phyloP scores from a whole-genome alignment of 2,888 invertebrate species.

The Pheosia gnoma region DNA sequence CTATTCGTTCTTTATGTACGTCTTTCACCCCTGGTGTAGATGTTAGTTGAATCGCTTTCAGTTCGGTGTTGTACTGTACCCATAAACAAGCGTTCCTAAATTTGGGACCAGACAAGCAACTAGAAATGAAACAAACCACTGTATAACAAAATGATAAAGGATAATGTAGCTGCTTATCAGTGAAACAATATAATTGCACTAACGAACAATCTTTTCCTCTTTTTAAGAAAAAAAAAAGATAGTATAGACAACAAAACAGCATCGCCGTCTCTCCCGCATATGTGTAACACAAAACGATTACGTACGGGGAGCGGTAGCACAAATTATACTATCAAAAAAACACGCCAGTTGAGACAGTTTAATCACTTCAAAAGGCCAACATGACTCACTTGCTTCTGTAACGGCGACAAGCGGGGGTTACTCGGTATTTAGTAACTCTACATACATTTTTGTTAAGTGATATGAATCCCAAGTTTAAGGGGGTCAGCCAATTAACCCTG shows the following conservation, averaged over 20 bases:
- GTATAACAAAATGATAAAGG: not conserved
- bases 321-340: constrained; percentile 35
- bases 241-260: not conserved
- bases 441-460: not conserved
- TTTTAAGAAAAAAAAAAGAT: no score
- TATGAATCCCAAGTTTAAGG: not conserved
- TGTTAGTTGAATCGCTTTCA: no score
- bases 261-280: not conserved
- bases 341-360: constrained; percentile 41
- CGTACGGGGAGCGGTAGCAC: constrained; percentile 19
- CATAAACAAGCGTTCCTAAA: no score
- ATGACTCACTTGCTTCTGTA: constrained; percentile 42
- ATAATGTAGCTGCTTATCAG: no score
- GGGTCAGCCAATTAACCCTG: constrained; percentile 5
- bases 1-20: no score
- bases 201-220: no score
- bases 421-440: constrained; percentile 1
- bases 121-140: no score
- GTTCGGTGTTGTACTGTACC: no score
- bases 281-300: constrained; percentile 35
- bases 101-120: no score
- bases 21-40: no score
- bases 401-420: not conserved
- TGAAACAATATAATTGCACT: no score
- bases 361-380: constrained; percentile 57